phyloP scores from a whole-genome alignment of 2,888 invertebrate genomes.

The Atethmia centrago region DNA sequence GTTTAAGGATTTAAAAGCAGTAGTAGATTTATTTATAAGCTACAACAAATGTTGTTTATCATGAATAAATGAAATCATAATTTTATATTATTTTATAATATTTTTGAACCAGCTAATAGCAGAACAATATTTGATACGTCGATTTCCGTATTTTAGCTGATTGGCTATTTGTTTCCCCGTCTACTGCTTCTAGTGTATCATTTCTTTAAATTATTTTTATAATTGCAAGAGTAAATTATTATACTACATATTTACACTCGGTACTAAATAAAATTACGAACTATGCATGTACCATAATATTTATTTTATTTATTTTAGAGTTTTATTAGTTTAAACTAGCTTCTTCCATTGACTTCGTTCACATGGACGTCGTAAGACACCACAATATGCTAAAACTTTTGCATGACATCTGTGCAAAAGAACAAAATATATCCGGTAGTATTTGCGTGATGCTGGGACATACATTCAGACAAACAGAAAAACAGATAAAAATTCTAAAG shows the following conservation, averaged over 20 bases:
- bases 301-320: background rate
- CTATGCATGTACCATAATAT: background rate
- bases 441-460: too few relatives aligned
- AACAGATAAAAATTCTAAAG: too few relatives aligned
- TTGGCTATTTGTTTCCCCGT: constrained; percentile 35
- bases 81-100: too few relatives aligned
- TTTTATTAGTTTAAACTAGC: background rate
- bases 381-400: too few relatives aligned
- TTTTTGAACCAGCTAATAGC: background rate
- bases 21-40: background rate
- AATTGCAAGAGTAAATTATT: background rate
- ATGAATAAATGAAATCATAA: too few relatives aligned
- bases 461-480: too few relatives aligned
- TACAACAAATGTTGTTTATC: too few relatives aligned
- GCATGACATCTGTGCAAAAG: too few relatives aligned
- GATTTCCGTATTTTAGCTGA: constrained; percentile 16
- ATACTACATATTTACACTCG: background rate
- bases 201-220: constrained; percentile 8
- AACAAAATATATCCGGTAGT: too few relatives aligned
- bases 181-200: constrained; percentile 23
- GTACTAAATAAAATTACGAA: background rate
- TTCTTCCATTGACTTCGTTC: too few relatives aligned
- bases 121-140: constrained; percentile 11
- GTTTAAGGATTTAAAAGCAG: background rate
- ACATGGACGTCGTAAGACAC: too few relatives aligned